phyloP scores from a whole-genome alignment of 2,888 invertebrate genomes.

The Diogma glabrata region DNA sequence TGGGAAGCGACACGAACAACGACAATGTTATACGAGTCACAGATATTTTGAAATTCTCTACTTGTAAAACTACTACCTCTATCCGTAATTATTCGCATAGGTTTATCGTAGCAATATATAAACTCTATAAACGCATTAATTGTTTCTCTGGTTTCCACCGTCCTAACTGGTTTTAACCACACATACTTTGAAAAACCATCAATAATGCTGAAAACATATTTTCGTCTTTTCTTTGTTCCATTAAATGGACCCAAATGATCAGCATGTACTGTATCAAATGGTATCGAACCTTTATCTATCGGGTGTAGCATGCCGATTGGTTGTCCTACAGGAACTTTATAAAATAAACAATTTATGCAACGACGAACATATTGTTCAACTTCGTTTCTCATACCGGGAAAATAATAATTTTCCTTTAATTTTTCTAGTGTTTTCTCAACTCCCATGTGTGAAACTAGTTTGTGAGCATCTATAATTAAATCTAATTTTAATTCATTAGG shows the following conservation, averaged over 20 bases:
- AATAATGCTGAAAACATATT: background rate
- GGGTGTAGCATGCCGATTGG: background rate
- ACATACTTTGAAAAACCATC: background rate
- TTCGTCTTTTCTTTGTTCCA: background rate
- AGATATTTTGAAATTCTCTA: no score
- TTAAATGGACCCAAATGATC: background rate
- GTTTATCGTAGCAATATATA: background rate
- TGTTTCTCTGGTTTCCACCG: background rate
- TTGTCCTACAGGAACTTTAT: background rate
- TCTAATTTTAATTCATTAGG: no score
- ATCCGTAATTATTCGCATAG: background rate
- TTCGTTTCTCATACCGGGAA: no score
- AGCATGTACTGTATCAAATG: background rate
- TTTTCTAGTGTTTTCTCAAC: constrained; percentile 3
- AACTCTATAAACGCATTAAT: background rate
- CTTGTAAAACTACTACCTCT: background rate
- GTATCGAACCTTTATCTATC: background rate
- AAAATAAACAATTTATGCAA: constrained; percentile 11
- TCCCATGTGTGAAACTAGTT: no score
- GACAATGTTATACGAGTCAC: background rate
- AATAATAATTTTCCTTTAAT: background rate
- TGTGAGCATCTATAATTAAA: no score
- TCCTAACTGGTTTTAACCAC: background rate
- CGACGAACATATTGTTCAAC: constrained; percentile 7
- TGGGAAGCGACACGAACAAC: background rate